Evolutionary conservation across 1,140 invertebrate genomes (phyloP), one percentile per base, ranked within the genome.

Genomic region (Zaprionus kolodkinae): DNA sequence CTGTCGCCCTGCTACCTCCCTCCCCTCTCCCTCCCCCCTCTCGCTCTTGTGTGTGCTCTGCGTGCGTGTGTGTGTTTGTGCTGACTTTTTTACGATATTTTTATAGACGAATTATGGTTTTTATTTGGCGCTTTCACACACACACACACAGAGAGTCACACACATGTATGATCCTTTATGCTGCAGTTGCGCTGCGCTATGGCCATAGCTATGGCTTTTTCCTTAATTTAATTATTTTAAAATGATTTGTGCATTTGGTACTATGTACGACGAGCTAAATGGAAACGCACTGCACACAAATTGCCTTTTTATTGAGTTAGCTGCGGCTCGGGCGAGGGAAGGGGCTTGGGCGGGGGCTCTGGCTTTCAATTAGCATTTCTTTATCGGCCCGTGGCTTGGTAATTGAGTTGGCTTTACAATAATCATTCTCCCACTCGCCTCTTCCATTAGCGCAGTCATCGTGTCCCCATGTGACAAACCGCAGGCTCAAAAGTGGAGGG

Each of bases 91-190:
- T 89, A 89, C 71, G 85, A 81, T 83, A 89, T 89, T 89, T 89
- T 89, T 89, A 89, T 89, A 85, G 85, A 81, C 85, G 85, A 89
- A 89, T 89, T 89, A 89, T 89, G 85, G 85, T 89, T 89, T 89
- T 89, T 89, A 88, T 88, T 89, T 88, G 81, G 70, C 85, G 79
- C 79, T 79, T 73, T 67, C 59, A 55, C 66, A 54, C 21, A 72
- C 15, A 71, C n/a, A 40, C 25, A 21, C 27, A 65, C 48, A 21
- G 38, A 48, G 15, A 72, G 13, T 27, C 35, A 45, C 43, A 76
- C 55, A 36, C 3, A 36, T 33, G 45, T 74, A 60, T 76, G 77
- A 77, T 78, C 72, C 72, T 86, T 82, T 87, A 73, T 81, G 70
- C 65, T 71, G 76, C 74, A 78, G 40, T 80, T 67, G 60, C 43